These are phyloP conservation scores for Mustela lutreola DNA, from an alignment of 2,113 vertebrate genomes.

Conservation along the genomic window DNA sequence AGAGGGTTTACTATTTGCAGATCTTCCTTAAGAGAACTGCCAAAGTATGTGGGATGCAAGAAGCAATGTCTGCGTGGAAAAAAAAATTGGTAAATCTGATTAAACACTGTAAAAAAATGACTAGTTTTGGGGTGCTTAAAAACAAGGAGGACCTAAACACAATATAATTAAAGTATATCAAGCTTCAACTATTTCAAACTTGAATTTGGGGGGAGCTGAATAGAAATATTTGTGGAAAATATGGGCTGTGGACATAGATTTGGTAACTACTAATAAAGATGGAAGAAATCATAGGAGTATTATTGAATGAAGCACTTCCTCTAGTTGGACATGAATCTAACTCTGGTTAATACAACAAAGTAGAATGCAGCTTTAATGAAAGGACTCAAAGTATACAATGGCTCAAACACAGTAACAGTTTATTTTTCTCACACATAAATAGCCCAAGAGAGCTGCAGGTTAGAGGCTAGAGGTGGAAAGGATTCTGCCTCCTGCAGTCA, in stretches of 20 bases:
- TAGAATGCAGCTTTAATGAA: not conserved
- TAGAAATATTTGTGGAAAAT: not conserved
- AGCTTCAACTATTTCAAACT: conserved; percentile 10
- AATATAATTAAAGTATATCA: not conserved
- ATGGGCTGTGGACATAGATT: not conserved
- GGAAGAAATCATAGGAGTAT: not conserved
- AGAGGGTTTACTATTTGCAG: not conserved
- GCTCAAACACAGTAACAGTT: not conserved
- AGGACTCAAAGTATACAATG: not conserved
- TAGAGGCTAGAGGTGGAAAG: not conserved
- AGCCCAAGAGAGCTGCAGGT: not conserved
- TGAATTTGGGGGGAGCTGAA: not conserved
- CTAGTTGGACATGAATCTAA: not conserved
- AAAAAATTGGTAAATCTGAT: not conserved
- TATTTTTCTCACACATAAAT: not conserved
- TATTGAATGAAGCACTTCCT: not conserved
- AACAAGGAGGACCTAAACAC: not conserved
- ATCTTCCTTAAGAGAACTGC: not conserved
- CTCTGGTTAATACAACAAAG: not conserved
- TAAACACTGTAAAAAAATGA: not conserved
- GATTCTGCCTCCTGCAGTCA: not conserved
- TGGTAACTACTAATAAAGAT: not conserved
- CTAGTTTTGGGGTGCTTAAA: not conserved
- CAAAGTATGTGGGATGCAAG: not conserved
- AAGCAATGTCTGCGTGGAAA: not conserved